Conservation (phyloP, 1,140 invertebrate species). For the Calliopsis andreniformis region DNA sequence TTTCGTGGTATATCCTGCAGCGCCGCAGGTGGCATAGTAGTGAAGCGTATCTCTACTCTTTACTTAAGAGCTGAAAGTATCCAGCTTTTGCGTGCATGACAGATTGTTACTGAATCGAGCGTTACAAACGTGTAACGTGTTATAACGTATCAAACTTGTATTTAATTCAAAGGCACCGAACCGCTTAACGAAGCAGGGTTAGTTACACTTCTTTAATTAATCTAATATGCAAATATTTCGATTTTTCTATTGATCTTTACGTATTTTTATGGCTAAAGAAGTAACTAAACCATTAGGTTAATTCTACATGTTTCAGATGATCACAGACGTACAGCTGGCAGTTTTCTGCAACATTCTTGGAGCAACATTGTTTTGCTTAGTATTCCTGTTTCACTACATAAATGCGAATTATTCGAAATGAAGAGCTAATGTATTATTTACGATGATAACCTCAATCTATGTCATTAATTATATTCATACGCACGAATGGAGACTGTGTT, state of each 20-base stretch:
- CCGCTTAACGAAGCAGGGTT: too few relatives aligned
- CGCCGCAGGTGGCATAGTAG: too few relatives aligned
- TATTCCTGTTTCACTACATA: slow-evolving; percentile 98
- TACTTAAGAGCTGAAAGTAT: too few relatives aligned
- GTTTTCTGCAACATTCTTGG: slow-evolving; percentile 98
- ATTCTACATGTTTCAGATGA: slow-evolving; percentile 87
- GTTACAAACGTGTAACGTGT: too few relatives aligned
- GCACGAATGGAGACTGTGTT: neutral
- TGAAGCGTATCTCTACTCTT: too few relatives aligned
- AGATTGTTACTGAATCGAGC: too few relatives aligned
- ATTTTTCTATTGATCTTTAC: neutral
- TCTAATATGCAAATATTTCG: neutral
- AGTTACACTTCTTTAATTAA: neutral
- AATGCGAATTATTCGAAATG: slow-evolving; percentile 90
- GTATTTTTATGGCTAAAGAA: neutral
- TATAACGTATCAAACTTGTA: too few relatives aligned
- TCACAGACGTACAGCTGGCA: slow-evolving; percentile 97
- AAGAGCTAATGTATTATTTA: slow-evolving; percentile 45
- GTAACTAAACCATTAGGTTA: neutral
- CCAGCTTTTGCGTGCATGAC: too few relatives aligned
- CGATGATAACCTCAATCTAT: slow-evolving; percentile 32
- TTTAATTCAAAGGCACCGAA: too few relatives aligned
- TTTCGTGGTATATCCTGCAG: too few relatives aligned
- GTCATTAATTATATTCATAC: neutral
- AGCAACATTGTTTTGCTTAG: slow-evolving; percentile 95